Evolutionary conservation across 1,140 invertebrate genomes (phyloP), one percentile per base, ranked within the genome.

Genomic region (Hesperophylax magnus): DNA sequence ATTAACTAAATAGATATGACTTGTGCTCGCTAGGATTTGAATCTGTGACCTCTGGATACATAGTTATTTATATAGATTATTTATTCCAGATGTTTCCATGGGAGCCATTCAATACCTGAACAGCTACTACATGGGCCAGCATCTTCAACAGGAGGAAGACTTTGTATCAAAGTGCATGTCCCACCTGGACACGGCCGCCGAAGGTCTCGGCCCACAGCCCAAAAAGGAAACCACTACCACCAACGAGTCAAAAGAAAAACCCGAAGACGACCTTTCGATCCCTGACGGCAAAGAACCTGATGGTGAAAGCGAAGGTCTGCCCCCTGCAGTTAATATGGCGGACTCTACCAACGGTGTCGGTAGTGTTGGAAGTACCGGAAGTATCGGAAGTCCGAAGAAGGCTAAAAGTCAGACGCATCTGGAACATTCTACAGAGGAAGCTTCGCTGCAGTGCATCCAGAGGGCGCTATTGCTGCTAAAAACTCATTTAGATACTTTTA

Each of bases 91-190:
- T 87, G 97, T 98, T 0, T 98, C 96, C 81, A 94, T 98, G 93
- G 95, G 96, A 6, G 97, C 97, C 0, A 98, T 98, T 79, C 96
- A 98, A 86, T 97, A 97, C 86, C 90, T 98, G 47, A 98, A 98
- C 86, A 94, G 94, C 84, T 97, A 96, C 86, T 98, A 98, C 88
- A 97, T 98, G 92, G 96, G 96, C 27, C 94, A 96, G 82, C 95
- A 97, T 87, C 86, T 98, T 27, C 95, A 97, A 77, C 94, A 97
- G 82, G 97, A 98, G 87, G 94, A 96, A 79, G 97, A 98, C 86
- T 98, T 98, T 88, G 95, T 98, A 1, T 93, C 94, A 1, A 94
- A 96, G 81, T 98, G 97, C 85, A 98, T 98, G 96, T 94, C 94
- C 47, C 96, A 97, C 88, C 89, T 98, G 6, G 93, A 94, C 8